Conservation (phyloP, 1,140 invertebrate species). For the Neuroterus valhalla region DNA sequence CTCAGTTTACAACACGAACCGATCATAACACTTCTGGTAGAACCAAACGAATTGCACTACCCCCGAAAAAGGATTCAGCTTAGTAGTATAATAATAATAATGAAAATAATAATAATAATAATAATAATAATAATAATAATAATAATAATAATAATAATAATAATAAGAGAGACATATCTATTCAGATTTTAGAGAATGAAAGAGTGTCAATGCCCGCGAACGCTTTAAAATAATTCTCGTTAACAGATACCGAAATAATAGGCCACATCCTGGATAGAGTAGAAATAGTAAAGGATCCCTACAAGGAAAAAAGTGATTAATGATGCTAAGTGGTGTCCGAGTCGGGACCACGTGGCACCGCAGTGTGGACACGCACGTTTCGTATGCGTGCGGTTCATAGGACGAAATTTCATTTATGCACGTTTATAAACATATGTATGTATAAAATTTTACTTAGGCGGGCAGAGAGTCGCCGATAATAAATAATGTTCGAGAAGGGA, state of each 20-base stretch:
- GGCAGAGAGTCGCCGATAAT: conserved; percentile 59
- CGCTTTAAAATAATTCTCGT: conserved; percentile 62
- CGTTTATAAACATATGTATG: conserved; percentile 21
- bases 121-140: too few relatives aligned
- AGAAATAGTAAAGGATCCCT: conserved; percentile 63
- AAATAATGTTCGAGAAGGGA: conserved; percentile 71
- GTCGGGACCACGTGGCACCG: conserved; percentile 38
- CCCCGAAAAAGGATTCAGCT: too few relatives aligned
- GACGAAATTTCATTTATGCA: conserved; percentile 30
- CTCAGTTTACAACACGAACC: too few relatives aligned
- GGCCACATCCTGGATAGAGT: conserved; percentile 55
- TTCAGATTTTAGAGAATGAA: conserved; percentile 25
- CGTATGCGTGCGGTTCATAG: conserved; percentile 39
- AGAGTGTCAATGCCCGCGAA: conserved; percentile 45
- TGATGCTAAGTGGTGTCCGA: conserved; percentile 56
- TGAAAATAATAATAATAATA: too few relatives aligned
- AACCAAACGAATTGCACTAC: too few relatives aligned
- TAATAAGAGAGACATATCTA: conserved; percentile 20
- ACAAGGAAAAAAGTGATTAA: conserved; percentile 66
- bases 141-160: too few relatives aligned
- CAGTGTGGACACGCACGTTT: conserved; percentile 36
- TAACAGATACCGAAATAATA: conserved; percentile 61
- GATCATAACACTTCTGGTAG: too few relatives aligned
- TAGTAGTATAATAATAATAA: too few relatives aligned
- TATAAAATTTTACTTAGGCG: conserved; percentile 28